phyloP scores from a whole-genome alignment of 2,113 vertebrate species.

The Puntigrus tetrazona region DNA sequence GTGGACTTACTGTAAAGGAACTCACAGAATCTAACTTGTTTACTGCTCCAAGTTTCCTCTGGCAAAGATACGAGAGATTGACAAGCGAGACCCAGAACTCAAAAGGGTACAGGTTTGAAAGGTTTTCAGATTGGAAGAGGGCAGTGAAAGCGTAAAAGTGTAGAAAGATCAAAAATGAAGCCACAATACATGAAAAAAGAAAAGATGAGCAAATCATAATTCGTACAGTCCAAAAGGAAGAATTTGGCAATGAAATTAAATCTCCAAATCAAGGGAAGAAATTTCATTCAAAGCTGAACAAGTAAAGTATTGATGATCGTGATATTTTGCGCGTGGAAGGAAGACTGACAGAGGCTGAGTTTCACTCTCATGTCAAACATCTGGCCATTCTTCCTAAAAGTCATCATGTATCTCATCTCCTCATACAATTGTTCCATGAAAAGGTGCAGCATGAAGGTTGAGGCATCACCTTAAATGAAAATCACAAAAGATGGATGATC shows the following conservation, averaged over 20 bases:
- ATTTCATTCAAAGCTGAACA: not conserved
- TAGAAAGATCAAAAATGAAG: not conserved
- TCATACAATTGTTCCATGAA: too few species aligned
- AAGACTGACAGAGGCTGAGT: not conserved
- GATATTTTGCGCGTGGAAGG: conserved; percentile 10
- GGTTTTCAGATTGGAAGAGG: too few species aligned
- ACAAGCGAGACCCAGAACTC: too few species aligned
- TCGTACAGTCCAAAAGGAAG: not conserved
- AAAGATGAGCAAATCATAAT: conserved; percentile 24
- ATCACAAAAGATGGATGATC: too few species aligned
- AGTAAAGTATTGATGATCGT: not conserved
- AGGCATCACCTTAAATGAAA: too few species aligned
- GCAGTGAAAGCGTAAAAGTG: too few species aligned
- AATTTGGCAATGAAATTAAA: conserved; percentile 12
- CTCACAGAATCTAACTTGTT: too few species aligned
- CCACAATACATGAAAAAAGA: not conserved
- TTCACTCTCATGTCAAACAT: conserved; percentile 17
- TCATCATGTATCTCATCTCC: not conserved
- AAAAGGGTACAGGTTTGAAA: too few species aligned
- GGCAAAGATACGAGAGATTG: too few species aligned
- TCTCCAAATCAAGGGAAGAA: conserved; percentile 4
- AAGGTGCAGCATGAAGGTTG: too few species aligned
- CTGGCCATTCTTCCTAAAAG: conserved; percentile 17
- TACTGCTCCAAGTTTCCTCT: too few species aligned
- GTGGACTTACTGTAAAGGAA: too few species aligned